phyloP scores from a whole-genome alignment of 2,113 vertebrate species.

The Trogon melanurus region DNA sequence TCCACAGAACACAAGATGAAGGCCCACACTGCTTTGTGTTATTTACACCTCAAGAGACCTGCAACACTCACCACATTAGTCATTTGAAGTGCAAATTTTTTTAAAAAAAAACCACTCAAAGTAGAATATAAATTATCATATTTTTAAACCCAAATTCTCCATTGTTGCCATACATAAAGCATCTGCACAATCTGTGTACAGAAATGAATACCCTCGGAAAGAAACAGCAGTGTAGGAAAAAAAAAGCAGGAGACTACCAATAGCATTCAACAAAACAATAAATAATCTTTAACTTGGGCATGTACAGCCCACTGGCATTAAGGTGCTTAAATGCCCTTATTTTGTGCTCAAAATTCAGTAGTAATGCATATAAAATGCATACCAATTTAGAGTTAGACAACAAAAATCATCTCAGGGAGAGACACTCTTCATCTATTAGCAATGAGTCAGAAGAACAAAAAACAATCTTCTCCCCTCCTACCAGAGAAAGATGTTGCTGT shows the following conservation, averaged over 20 bases:
- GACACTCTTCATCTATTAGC: neutral
- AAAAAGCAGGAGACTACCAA: neutral
- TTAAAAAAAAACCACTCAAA: neutral
- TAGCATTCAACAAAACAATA: neutral
- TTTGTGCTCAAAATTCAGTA: neutral
- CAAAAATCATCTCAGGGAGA: neutral
- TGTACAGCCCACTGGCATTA: neutral
- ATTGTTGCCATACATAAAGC: neutral
- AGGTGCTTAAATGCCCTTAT: neutral
- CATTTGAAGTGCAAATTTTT: neutral
- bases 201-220: neutral
- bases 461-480: neutral
- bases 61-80: neutral
- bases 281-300: neutral
- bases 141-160: neutral
- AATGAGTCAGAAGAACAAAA: neutral
- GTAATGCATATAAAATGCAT: neutral
- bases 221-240: neutral
- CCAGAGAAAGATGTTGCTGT: neutral
- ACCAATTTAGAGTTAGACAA: neutral
- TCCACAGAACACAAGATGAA: neutral
- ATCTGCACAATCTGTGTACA: neutral
- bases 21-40: rapidly evolving
- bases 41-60: neutral
- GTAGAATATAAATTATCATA: neutral